Conservation (phyloP, 2,113 vertebrate species). For the Trochalopteron elliotii region DNA sequence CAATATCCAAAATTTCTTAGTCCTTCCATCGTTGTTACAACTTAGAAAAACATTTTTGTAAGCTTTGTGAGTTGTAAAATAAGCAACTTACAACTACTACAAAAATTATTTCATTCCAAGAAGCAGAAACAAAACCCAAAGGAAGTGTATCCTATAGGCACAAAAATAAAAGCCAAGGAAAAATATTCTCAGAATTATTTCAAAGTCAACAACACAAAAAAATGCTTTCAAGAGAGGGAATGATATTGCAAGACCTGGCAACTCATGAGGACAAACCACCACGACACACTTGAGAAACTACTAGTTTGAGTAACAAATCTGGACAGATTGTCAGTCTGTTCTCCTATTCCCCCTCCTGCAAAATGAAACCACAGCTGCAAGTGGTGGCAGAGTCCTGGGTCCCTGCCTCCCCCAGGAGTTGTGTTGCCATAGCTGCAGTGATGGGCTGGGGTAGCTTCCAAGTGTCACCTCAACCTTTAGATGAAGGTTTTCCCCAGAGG, state of each 20-base stretch:
- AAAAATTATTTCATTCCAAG: neutral
- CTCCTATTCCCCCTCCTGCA: neutral
- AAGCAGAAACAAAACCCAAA: neutral
- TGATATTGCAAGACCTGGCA: neutral
- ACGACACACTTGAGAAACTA: neutral
- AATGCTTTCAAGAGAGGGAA: neutral
- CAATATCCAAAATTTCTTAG: neutral
- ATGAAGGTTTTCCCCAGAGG: neutral
- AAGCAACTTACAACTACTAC: neutral
- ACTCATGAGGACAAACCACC: neutral
- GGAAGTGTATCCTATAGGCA: neutral
- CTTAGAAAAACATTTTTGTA: neutral
- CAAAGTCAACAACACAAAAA: neutral
- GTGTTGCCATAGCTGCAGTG: neutral
- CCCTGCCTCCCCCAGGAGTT: fast-evolving
- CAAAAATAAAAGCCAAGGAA: neutral
- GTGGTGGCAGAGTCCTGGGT: neutral
- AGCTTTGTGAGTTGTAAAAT: neutral
- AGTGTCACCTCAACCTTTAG: neutral
- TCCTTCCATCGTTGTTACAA: neutral
- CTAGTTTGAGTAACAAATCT: neutral
- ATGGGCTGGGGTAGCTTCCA: neutral
- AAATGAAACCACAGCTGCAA: neutral
- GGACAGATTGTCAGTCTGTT: neutral
- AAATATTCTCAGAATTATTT: neutral